Base-by-base conservation (phyloP, 2,113 vertebrate genomes). In the Damaliscus lunatus region DNA sequence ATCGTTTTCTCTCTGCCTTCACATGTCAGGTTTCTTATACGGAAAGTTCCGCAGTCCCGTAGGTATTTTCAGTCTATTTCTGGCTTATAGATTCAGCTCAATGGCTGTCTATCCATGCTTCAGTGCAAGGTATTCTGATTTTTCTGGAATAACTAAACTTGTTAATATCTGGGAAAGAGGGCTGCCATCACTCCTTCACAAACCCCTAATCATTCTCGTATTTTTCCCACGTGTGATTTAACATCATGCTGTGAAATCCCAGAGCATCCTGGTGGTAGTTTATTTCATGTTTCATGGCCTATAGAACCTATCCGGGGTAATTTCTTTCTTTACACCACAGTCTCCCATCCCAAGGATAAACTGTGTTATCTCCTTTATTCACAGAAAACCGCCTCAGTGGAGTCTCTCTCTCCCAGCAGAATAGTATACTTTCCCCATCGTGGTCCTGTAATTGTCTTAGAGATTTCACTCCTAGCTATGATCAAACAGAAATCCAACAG, bases 51-150 rank as follows among this genome's bases (percentile, higher is more conserved):
- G 0, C 8, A 0, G 23, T 15, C 89, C 29, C 17, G 0, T 0
- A 14, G 43, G 71, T 14, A 12, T n/a, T 12, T 9, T 6, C 48
- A 16, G 67, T 16, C 23, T 23, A 2, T 29, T 25, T 92, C 91
- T 33, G 46, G 62, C 33, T 60, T 0, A 0, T 8, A 48, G 29
- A 0, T 17, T 81, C 12, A 1, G 81, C 25, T 43, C 36, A 0
- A 0, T 1, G 29, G 5, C 36, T 1, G 31, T 14, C 82, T 1
- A 0, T 9, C 33, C 60, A 0, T 0, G 60, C 13, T 60, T 40
- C 31, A 1, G 31, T 1, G 40, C 14, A 29, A 33, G 40, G 2
- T 19, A 53, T 5, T 46, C 71, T 10, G 74, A 64, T 55, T 90
- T 93, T 74, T 33, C 81, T 88, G 64, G 25, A 74, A 27, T 57